Percentiles rank a stretch among this genome's conserved stretches.
These are phyloP conservation scores for Orycteropus afer DNA, from an alignment of 2,113 vertebrate genomes.

Conservation along the genomic window DNA sequence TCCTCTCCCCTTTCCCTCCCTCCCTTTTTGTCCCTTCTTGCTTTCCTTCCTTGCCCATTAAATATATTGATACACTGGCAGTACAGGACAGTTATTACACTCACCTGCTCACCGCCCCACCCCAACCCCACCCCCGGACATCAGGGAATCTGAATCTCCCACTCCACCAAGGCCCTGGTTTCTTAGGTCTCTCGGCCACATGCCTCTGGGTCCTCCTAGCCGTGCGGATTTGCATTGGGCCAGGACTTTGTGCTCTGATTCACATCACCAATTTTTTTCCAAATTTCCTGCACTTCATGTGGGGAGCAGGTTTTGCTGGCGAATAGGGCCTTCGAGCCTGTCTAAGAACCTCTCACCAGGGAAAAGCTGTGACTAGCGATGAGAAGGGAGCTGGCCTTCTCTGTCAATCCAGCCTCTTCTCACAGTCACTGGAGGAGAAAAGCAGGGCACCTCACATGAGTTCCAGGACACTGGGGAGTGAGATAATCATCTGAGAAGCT, in stretches of 20 bases:
- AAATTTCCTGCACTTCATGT: background rate
- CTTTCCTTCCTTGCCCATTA: background rate
- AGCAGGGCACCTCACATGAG: background rate
- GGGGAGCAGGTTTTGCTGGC: background rate
- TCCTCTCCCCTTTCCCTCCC: too few species aligned
- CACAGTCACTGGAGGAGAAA: background rate
- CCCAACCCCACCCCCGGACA: too few species aligned
- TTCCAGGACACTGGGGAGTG: background rate
- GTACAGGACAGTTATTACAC: background rate
- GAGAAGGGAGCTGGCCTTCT: background rate
- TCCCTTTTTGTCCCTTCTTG: background rate
- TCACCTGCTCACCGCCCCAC: accelerated
- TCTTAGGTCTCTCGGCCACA: too few species aligned
- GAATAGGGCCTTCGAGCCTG: background rate
- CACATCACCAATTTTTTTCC: background rate
- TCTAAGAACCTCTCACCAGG: background rate
- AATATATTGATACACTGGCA: background rate
- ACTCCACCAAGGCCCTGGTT: background rate
- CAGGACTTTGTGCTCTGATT: background rate
- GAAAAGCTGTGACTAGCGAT: background rate
- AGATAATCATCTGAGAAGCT: background rate
- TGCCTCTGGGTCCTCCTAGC: background rate
- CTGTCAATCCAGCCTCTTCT: background rate
- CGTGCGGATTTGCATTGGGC: background rate
- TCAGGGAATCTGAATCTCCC: background rate